A percentile compares a stretch with the other conserved stretches of the same genome.
Conservation (phyloP, 1,140 invertebrate genomes). For the Platorchestia sp. region DNA sequence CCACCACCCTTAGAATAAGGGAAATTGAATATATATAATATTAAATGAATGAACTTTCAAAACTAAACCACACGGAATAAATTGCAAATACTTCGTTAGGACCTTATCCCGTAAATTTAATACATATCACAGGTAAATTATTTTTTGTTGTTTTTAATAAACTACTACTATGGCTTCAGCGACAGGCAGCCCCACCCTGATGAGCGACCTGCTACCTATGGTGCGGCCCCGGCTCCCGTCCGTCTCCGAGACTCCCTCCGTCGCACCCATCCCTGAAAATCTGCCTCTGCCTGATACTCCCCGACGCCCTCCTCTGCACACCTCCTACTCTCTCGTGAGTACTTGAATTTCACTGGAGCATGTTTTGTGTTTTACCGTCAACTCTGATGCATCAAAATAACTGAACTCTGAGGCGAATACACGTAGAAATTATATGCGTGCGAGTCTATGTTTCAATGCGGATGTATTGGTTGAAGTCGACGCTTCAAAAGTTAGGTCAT, state of each 20-base stretch:
- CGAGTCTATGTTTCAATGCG: no score
- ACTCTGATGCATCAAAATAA: background rate
- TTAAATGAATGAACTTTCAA: no score
- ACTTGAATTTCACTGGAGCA: background rate
- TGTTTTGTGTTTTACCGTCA: background rate
- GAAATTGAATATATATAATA: no score
- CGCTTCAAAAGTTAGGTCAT: background rate
- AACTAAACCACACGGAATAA: no score
- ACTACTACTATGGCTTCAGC: background rate
- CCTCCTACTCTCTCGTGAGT: constrained; percentile 41
- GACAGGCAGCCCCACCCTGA: background rate
- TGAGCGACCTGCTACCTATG: constrained; percentile 50
- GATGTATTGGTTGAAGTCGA: background rate
- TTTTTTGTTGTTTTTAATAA: background rate
- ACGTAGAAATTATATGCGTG: background rate
- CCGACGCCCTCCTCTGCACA: background rate
- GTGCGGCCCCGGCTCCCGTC: constrained; percentile 37
- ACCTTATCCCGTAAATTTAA: no score
- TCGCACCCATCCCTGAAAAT: constrained; percentile 58
- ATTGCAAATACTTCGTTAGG: no score
- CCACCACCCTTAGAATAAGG: no score
- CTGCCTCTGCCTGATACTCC: constrained; percentile 55
- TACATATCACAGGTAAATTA: background rate
- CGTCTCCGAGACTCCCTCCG: constrained; percentile 53
- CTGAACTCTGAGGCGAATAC: background rate